These are phyloP conservation scores for Dexiosoma caninum DNA, from an alignment of 2,888 invertebrate species.

Conservation along the genomic window DNA sequence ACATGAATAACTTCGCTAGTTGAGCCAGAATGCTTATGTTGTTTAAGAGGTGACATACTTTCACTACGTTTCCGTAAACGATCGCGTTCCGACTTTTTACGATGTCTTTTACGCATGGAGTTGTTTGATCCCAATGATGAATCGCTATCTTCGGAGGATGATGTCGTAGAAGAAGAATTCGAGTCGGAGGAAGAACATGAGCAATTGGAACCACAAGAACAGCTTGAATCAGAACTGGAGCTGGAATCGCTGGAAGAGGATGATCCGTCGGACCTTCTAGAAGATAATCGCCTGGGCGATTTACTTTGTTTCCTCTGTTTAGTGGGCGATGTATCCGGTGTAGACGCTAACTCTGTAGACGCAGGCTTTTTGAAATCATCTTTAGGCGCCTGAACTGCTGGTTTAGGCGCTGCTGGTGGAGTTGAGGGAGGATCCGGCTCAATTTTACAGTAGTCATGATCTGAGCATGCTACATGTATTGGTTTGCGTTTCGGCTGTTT, in stretches of 20 bases:
- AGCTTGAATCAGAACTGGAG: conserved; percentile 87
- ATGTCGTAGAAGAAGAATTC: conserved; percentile 81
- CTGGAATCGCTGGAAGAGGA: conserved; percentile 88
- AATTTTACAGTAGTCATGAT: conserved; percentile 87
- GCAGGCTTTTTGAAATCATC: conserved; percentile 61
- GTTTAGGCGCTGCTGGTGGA: conserved; percentile 67
- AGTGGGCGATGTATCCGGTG: conserved; percentile 69
- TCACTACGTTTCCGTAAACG: conserved; percentile 74
- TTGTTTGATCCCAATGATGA: conserved; percentile 71
- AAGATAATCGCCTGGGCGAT: conserved; percentile 61
- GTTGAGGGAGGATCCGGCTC: conserved; percentile 67
- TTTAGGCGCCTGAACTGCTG: conserved; percentile 6
- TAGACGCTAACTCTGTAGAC: conserved; percentile 68
- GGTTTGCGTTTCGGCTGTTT: conserved; percentile 71
- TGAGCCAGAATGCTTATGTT: conserved; percentile 66
- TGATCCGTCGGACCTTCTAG: conserved; percentile 79
- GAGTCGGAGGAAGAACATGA: conserved; percentile 87
- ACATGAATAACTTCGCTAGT: conserved; percentile 49
- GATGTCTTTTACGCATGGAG: conserved; percentile 77
- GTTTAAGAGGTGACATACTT: conserved; percentile 66
- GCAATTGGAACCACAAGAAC: conserved; percentile 90
- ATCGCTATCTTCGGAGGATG: conserved; percentile 81
- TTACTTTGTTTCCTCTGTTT: conserved; percentile 65
- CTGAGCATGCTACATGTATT: conserved; percentile 82
- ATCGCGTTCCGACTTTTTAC: conserved; percentile 78